These are phyloP conservation scores for Scelioninae gen. 1 DNA, from an alignment of 2,888 invertebrate species.

Conservation along the genomic window DNA sequence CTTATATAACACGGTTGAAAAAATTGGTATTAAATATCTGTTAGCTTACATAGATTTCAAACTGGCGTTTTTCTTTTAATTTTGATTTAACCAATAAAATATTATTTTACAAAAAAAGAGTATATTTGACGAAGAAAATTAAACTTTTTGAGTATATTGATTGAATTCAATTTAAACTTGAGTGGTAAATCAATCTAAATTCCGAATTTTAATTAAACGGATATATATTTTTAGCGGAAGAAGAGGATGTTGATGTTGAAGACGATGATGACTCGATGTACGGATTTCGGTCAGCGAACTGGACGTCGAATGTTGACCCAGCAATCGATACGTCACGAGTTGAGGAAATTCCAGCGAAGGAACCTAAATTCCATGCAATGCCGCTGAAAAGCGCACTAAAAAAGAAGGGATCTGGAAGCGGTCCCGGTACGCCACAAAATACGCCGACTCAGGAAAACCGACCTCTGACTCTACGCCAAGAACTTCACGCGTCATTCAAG, in stretches of 20 bases:
- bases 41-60: too few relatives aligned
- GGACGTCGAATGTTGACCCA: slow-evolving; percentile 87
- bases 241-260: slow-evolving; percentile 88
- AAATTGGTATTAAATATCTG: too few relatives aligned
- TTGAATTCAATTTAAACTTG: not conserved
- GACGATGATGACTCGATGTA: slow-evolving; percentile 86
- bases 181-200: slow-evolving; percentile 1
- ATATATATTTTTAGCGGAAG: slow-evolving; percentile 84
- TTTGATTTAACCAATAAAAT: too few relatives aligned
- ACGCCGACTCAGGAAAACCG: slow-evolving; percentile 90
- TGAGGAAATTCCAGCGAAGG: slow-evolving; percentile 96
- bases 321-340: slow-evolving; percentile 92
- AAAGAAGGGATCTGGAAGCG: slow-evolving; percentile 88
- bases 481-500: slow-evolving; percentile 92
- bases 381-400: slow-evolving; percentile 96
- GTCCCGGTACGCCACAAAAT: slow-evolving; percentile 87
- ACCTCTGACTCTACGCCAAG: slow-evolving; percentile 89
- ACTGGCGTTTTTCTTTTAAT: too few relatives aligned
- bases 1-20: too few relatives aligned
- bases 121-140: too few relatives aligned
- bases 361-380: slow-evolving; percentile 95
- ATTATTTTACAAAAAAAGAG: too few relatives aligned
- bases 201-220: not conserved
- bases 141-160: too few relatives aligned
- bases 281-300: slow-evolving; percentile 86